These are phyloP conservation scores for Pogonocichla stellata DNA, from an alignment of 2,113 vertebrate genomes.

Conservation along the genomic window DNA sequence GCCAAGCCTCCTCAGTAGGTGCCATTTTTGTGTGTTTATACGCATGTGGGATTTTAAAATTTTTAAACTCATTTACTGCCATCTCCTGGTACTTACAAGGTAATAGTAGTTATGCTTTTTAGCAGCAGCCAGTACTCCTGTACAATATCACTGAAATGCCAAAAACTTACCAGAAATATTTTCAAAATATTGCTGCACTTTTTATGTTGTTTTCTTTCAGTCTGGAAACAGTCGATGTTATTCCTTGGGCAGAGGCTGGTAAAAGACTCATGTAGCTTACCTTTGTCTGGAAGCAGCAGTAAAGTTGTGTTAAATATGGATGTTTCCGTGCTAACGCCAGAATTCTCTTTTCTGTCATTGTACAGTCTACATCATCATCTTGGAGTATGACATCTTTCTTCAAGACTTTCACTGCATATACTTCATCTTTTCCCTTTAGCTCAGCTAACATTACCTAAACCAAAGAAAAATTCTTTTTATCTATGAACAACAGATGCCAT, in stretches of 20 bases:
- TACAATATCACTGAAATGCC: background rate
- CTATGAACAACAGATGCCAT: no score
- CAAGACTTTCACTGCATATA: conserved; percentile 96
- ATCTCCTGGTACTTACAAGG: conserved; percentile 63
- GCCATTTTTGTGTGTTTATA: background rate
- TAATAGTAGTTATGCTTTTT: background rate
- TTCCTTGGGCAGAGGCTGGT: background rate
- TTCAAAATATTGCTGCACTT: background rate
- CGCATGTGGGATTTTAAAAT: background rate
- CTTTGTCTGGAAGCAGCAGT: conserved; percentile 99
- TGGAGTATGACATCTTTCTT: conserved; percentile 98
- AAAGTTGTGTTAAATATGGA: conserved; percentile 96
- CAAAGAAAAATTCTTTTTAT: background rate
- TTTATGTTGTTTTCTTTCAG: background rate
- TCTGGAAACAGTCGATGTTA: background rate
- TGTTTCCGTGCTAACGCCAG: conserved; percentile 93
- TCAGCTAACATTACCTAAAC: conserved; percentile 96
- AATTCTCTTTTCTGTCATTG: conserved; percentile 98
- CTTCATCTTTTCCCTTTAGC: conserved; percentile 94
- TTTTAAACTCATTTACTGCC: conserved; percentile 67
- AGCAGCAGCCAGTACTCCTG: background rate
- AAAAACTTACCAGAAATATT: background rate
- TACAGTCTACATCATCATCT: conserved; percentile 97
- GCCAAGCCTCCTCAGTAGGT: background rate
- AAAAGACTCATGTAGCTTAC: conserved; percentile 60